A percentile compares a stretch with the other conserved stretches of the same genome.
phyloP scores from a whole-genome alignment of 2,797 vertebrate genomes.

The Holocentrus rufus region DNA sequence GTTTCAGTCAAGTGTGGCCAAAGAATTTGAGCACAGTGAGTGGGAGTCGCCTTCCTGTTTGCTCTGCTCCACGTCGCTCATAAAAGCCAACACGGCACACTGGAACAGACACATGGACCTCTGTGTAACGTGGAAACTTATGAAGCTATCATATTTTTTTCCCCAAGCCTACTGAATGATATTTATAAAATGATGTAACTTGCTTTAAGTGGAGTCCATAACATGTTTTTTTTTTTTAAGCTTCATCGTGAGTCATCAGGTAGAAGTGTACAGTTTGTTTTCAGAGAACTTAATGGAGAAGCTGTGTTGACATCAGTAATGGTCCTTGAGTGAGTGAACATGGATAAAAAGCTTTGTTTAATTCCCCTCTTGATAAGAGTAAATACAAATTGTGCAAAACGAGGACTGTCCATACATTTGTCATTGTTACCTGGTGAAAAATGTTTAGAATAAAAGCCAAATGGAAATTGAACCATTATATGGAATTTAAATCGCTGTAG shows the following conservation, averaged over 20 bases:
- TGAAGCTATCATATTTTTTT: too few species aligned
- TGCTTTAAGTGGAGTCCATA: not conserved
- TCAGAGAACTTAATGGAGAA: conserved; percentile 10
- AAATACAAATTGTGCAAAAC: not conserved
- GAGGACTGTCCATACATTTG: not conserved
- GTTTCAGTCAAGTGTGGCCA: not conserved
- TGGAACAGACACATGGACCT: too few species aligned
- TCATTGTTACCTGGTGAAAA: too few species aligned
- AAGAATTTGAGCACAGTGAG: conserved; percentile 18
- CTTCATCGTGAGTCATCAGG: not conserved
- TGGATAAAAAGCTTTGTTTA: conserved; percentile 28
- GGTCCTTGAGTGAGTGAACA: conserved; percentile 27
- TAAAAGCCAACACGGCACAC: not conserved
- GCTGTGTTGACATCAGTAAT: conserved; percentile 20
- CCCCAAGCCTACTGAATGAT: not conserved
- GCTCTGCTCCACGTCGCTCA: not conserved
- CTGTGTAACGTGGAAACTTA: too few species aligned
- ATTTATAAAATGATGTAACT: not conserved
- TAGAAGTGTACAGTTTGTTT: not conserved
- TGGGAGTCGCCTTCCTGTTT: conserved; percentile 33
- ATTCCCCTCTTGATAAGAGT: not conserved
- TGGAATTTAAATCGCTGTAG: too few species aligned
- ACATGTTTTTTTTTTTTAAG: not conserved
- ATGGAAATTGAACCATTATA: not conserved
- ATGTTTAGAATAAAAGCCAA: too few species aligned